These are phyloP conservation scores for Beroe ovata DNA, from an alignment of 37 sponge, comb jelly and placozoan species.

Conservation along the genomic window DNA sequence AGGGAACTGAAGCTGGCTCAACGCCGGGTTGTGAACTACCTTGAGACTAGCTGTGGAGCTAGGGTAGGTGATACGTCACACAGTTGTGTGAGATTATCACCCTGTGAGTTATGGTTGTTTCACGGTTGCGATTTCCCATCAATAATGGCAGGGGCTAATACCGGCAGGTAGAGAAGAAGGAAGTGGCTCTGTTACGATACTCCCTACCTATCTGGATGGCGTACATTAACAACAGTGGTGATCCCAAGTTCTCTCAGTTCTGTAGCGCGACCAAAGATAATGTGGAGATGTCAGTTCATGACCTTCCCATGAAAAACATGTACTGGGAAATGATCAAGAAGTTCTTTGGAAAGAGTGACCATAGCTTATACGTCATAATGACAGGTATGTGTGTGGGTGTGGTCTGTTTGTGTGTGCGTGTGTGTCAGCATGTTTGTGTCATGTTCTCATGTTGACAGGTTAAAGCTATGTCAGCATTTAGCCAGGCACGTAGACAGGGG, in stretches of 20 bases:
- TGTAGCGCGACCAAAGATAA: conserved; percentile 20
- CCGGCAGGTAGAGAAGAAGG: conserved; percentile 50
- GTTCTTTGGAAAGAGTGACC: conserved; percentile 5
- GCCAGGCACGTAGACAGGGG: no score
- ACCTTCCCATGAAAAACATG: conserved; percentile 50
- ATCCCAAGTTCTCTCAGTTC: conserved; percentile 41
- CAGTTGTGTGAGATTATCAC: not conserved
- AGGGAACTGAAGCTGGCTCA: conserved; percentile 55
- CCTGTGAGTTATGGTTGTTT: not conserved
- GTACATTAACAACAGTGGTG: conserved; percentile 38
- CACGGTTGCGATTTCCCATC: no score
- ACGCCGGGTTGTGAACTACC: conserved; percentile 55
- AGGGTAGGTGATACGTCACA: conserved; percentile 24
- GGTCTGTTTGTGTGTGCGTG: no score
- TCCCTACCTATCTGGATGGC: conserved; percentile 67
- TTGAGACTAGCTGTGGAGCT: conserved; percentile 67
- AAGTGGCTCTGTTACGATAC: conserved; percentile 14
- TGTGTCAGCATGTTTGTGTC: no score
- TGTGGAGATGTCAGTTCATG: not conserved
- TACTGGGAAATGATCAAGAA: conserved; percentile 14
- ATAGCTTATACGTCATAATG: conserved; percentile 25
- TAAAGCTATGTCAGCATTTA: no score
- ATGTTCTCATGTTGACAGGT: no score
- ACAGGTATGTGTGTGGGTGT: conserved; percentile 59
- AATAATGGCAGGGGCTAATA: no score